phyloP scores from a whole-genome alignment of 2,888 invertebrate species.

The Lingula anatina region DNA sequence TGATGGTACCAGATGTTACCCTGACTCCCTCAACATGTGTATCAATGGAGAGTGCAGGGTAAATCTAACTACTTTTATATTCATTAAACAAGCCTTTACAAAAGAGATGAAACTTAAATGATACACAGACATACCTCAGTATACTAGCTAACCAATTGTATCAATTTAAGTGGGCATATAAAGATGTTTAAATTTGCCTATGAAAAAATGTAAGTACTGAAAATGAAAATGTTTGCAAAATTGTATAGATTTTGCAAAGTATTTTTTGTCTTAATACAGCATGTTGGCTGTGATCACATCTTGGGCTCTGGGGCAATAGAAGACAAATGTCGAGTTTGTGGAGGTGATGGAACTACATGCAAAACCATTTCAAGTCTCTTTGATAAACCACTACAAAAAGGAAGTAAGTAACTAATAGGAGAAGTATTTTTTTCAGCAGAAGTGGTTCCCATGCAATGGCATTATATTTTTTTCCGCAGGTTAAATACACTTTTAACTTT shows the following conservation, averaged over 20 bases:
- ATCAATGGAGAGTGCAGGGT: slow-evolving; percentile 91
- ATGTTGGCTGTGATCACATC: slow-evolving; percentile 44
- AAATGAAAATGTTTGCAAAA: not conserved
- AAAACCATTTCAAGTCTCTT: slow-evolving; percentile 33
- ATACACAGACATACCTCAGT: too few species aligned
- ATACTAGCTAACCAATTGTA: too few species aligned
- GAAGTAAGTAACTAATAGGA: slow-evolving; percentile 26
- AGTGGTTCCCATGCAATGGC: too few species aligned
- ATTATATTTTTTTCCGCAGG: too few species aligned
- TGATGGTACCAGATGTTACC: slow-evolving; percentile 65
- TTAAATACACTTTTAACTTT: too few species aligned
- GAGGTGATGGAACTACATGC: slow-evolving; percentile 41
- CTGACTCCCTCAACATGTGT: slow-evolving; percentile 72
- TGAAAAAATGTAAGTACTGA: too few species aligned
- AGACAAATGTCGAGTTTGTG: slow-evolving; percentile 46
- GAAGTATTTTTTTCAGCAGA: too few species aligned
- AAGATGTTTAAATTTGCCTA: too few species aligned
- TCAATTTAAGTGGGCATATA: too few species aligned
- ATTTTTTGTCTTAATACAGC: slow-evolving; percentile 17
- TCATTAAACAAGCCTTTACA: too few species aligned
- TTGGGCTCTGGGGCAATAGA: slow-evolving; percentile 39
- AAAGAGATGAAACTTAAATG: too few species aligned
- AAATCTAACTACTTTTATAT: slow-evolving; percentile 41
- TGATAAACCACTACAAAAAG: slow-evolving; percentile 27
- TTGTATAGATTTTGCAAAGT: not conserved